Evolutionary conservation across 92 coral and sea anemone genomes (phyloP).

Genomic region (Zoanthus sociatus): DNA sequence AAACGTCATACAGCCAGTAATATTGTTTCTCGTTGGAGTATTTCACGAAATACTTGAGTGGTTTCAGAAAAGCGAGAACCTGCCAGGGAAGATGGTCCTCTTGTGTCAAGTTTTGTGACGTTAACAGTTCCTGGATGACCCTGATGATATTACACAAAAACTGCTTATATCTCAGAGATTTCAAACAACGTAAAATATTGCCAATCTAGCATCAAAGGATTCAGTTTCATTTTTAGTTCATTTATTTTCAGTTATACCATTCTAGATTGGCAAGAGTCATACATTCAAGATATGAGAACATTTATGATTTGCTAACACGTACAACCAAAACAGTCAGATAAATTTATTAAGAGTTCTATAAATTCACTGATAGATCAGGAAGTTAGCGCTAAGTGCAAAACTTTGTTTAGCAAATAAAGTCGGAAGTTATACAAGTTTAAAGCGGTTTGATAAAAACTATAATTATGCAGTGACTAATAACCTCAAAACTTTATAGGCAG

Average conservation of each 20-base stretch:
- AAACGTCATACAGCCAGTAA: not conserved
- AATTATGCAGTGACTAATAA: not conserved
- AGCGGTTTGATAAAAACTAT: not conserved
- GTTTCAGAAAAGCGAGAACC: not conserved
- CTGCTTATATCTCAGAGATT: too few species aligned
- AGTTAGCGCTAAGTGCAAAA: not conserved
- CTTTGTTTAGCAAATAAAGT: not conserved
- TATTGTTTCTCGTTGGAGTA: not conserved
- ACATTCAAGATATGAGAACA: not conserved
- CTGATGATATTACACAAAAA: not conserved
- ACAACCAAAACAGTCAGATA: too few species aligned
- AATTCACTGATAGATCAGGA: not conserved
- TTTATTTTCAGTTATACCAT: too few species aligned
- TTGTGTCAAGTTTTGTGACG: not conserved
- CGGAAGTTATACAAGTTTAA: not conserved
- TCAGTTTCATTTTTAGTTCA: too few species aligned
- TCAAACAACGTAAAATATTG: too few species aligned
- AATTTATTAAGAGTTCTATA: too few species aligned
- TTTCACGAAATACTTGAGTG: not conserved
- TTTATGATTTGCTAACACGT: too few species aligned
- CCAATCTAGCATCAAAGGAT: too few species aligned
- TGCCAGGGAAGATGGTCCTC: too few species aligned
- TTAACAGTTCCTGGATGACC: not conserved
- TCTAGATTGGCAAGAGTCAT: not conserved
- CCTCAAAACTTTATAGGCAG: not conserved